Base-by-base conservation (phyloP, 2,113 vertebrate species). In the Eulemur rufifrons region DNA sequence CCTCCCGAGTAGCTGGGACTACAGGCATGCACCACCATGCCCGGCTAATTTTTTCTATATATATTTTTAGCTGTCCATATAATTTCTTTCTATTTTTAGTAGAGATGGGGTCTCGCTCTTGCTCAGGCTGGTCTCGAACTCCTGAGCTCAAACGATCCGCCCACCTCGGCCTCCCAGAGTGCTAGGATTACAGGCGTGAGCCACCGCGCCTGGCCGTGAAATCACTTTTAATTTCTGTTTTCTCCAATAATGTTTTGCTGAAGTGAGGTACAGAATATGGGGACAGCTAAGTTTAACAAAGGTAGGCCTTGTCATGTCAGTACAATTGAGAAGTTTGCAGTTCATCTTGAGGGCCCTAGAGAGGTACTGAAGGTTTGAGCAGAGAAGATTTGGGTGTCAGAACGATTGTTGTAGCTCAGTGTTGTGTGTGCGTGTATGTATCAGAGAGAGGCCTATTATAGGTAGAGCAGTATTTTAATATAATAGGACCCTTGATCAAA, bases 151-250 rank as follows among this genome's bases (percentile, higher is more conserved):
- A n/a, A n/a, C n/a, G n/a, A n/a, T n/a, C n/a, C n/a, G n/a, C n/a
- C n/a, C n/a, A n/a, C n/a, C n/a, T n/a, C n/a, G n/a, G n/a, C n/a
- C n/a, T n/a, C n/a, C n/a, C n/a, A n/a, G n/a, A n/a, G 37, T 37
- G 37, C 37, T 37, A 37, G 37, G 37, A 37, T 37, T 37, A 37
- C 37, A 37, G 37, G 37, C 37, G 37, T 37, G 37, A 37, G 37
- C 37, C 37, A 37, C 37, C 37, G 37, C 37, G 37, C 37, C 37
- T 37, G 37, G 37, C 37, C 37, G 64, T 69, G 69, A 74, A 78
- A 73, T 90, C 20, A 86, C 89, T 94, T 88, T 81, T 80, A 59
- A 56, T 80, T 94, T 73, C 80, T 82, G 47, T 78, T 83, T 94
- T 91, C 82, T 91, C 63, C 69, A 84, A 47, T 29, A n/a, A 5